These are phyloP conservation scores for Rhinolophus ferrumequinum DNA, from an alignment of 2,113 vertebrate genomes.

Conservation along the genomic window DNA sequence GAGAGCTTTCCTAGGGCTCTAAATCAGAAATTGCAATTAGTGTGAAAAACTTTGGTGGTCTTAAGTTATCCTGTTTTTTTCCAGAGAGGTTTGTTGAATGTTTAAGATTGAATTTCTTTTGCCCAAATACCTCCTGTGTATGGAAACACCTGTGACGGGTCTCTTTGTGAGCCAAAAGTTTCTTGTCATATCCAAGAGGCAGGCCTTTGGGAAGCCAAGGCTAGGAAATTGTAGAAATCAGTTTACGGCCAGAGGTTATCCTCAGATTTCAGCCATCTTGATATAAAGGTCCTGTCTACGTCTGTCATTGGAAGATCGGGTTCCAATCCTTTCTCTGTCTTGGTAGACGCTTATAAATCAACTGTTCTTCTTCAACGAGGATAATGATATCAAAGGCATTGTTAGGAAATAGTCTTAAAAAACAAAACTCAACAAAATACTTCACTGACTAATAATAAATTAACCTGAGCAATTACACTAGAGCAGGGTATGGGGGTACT, in stretches of 20 bases:
- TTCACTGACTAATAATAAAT: neutral
- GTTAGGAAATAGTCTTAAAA: neutral
- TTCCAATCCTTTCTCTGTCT: neutral
- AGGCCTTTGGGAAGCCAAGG: neutral
- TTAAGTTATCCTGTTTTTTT: constrained; percentile 52
- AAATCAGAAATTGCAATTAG: constrained; percentile 32
- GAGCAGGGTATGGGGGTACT: neutral
- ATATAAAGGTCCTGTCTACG: neutral
- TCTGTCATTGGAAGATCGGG: neutral
- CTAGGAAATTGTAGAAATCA: neutral
- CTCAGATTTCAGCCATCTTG: neutral
- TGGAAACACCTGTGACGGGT: neutral
- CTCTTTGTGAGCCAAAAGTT: neutral
- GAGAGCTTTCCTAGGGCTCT: constrained; percentile 58
- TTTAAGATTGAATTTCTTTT: constrained; percentile 21
- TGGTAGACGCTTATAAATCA: neutral
- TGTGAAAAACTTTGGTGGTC: constrained; percentile 51
- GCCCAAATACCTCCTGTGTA: neutral
- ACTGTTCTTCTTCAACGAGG: neutral
- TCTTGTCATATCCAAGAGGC: neutral
- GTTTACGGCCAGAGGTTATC: neutral
- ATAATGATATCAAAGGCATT: neutral
- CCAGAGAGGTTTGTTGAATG: neutral
- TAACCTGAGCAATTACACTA: neutral
- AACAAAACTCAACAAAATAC: neutral